These are phyloP conservation scores for Caenorhabditis sp. DNA, from an alignment of 2,888 invertebrate genomes.

Conservation along the genomic window DNA sequence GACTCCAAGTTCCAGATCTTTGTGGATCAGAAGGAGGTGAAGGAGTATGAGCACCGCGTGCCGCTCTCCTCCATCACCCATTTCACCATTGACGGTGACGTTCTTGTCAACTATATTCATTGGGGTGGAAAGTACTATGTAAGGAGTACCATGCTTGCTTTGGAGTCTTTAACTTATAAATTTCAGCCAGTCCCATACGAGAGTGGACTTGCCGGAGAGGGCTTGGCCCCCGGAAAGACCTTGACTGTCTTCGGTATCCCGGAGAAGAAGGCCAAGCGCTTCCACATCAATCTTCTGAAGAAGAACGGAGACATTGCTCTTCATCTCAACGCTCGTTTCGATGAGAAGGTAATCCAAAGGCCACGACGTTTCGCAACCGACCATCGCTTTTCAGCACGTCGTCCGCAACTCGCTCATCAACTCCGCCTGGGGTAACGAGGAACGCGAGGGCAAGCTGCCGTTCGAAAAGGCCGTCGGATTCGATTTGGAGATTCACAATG, in stretches of 20 bases:
- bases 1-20: constrained; percentile 81
- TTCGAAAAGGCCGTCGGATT: constrained; percentile 74
- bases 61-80: constrained; percentile 80
- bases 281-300: constrained; percentile 76
- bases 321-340: constrained; percentile 75
- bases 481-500: constrained; percentile 76
- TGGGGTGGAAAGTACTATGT: constrained; percentile 83
- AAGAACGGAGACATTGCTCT: constrained; percentile 78
- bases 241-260: constrained; percentile 79
- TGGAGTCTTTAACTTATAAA: background rate
- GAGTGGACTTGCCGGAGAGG: constrained; percentile 80
- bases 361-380: no score
- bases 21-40: constrained; percentile 81
- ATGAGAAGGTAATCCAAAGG: constrained; percentile 71
- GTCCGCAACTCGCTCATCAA: constrained; percentile 74
- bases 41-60: constrained; percentile 82
- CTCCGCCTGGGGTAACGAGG: constrained; percentile 77
- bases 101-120: constrained; percentile 78
- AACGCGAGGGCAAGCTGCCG: constrained; percentile 76
- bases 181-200: constrained; percentile 82
- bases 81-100: constrained; percentile 82
- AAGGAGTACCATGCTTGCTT: constrained; percentile 47
- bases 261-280: constrained; percentile 81
- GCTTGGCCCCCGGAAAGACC: constrained; percentile 80
- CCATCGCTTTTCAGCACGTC: constrained; percentile 61